Base-by-base conservation (phyloP, 2,113 vertebrate genomes). In the Perca flavescens region DNA sequence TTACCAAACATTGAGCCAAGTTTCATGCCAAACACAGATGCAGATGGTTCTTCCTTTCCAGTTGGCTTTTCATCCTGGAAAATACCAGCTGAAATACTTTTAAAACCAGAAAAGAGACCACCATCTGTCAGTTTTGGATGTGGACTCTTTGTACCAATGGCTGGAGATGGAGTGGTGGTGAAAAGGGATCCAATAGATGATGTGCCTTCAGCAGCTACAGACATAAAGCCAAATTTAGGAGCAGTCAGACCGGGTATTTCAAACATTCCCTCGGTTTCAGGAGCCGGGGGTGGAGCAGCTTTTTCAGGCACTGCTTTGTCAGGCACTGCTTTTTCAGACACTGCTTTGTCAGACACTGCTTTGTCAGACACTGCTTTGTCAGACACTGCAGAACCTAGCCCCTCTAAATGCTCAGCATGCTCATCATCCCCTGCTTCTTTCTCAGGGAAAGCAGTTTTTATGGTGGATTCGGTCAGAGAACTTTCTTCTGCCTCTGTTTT, bases 171-270 rank as follows among this genome's bases (percentile, higher is more conserved):
- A 53, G 83, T 82, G 31, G 94, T 88, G 28, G 96, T 96, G 87
- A 99, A 98, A 56, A 97, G 87, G 13, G 97, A 97, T 54, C 95
- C 96, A 77, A 97, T 91, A 3, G 96, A 89, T 72, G 95, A 96
- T 53, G 94, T 92, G 31, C 74, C 90, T 58, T 97, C 95, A 80
- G 90, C 28, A 81, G 95, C 91, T 73, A 64, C 89, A 16, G 96
- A 94, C 83, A 97, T 89, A 72, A 98, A 97, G 73, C 90, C 87
- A 8, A 97, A 94, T 77, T 96, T 96, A 54, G 97, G 87, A 62
- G 84, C 74, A 25, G 91, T 80, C 3, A 96, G 77, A 50, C 83
- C 91, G 1, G 96, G 94, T 62, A 96, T 95, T 66, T 96, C 96
- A 94, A 96, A 96, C 5, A 83, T 57, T 2, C 80, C 84, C 88